Evolutionary conservation across 2,888 invertebrate genomes (phyloP), one percentile per base, ranked within the genome.

Genomic region (Acronicta aceris): DNA sequence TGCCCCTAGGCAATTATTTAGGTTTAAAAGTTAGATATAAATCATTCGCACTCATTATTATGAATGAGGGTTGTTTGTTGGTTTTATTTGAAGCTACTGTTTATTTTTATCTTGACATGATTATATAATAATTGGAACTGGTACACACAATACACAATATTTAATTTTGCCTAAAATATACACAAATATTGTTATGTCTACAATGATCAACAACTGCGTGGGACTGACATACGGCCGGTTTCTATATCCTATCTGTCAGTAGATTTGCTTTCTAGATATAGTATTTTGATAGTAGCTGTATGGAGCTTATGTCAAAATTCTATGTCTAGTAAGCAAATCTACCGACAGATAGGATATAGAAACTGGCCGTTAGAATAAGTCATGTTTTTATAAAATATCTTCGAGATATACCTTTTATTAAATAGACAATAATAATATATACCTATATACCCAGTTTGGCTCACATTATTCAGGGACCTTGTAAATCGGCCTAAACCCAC

Each of bases 381-480:
- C 5, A 36, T 13, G 13, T 13, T 4, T 13, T 13, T 5, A 13
- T 13, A 13, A 36, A 36, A 30, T 30, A 33, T 4, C 33, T 33
- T 33, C 2, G 13, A 38, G 6, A 38, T 38, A 38, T 3, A 38
- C 38, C 4, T 13, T 13, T 12, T 13, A 36, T 4, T 13, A 36
- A 36, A 36, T 3, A 36, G 21, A 21, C 21, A 3, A 43, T 4
- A 16, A 43, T 17, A 21, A 43, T 43, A 52, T 13, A 33, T 30
- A 16, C 60, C 49, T 25, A 50, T n/a, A n/a, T n/a, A n/a, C n/a
- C n/a, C n/a, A n/a, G n/a, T 51, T 45, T 50, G 50, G 55, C 49
- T 70, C 46, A 53, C 51, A 70, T 62, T 46, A 51, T 43, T 54
- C 16, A 56, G 36, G 47, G 54, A n/a, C 15, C 21, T 15, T 15